Evolutionary conservation across 1,140 invertebrate genomes (phyloP).

Genomic region (Drosophila guanche): DNA sequence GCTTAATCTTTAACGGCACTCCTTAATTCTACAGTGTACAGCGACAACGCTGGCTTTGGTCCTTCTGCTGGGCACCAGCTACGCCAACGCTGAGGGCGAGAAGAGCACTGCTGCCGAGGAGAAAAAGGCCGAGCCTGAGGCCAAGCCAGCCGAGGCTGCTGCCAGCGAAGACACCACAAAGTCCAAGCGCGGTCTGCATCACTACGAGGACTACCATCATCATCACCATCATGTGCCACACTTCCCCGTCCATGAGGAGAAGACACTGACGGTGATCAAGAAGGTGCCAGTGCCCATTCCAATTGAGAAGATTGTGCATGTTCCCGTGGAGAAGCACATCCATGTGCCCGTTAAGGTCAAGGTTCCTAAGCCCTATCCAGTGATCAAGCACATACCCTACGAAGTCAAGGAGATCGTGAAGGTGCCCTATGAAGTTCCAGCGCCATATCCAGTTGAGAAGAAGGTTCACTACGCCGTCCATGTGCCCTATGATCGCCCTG

Average conservation of each 20-base stretch:
- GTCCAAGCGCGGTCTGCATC: constrained; percentile 87
- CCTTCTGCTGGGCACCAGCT: constrained; percentile 82
- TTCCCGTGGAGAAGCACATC: constrained; percentile 86
- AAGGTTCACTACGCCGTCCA: constrained; percentile 85
- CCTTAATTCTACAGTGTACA: constrained; percentile 71
- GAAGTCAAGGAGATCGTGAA: constrained; percentile 87
- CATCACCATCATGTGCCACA: constrained; percentile 78
- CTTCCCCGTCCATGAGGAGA: constrained; percentile 85
- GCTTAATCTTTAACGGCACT: background rate
- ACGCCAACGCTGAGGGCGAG: constrained; percentile 79
- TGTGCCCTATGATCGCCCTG: constrained; percentile 87
- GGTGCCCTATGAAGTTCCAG: constrained; percentile 86
- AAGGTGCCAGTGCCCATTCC: constrained; percentile 88
- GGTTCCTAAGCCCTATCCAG: constrained; percentile 86
- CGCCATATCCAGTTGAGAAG: constrained; percentile 88
- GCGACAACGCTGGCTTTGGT: constrained; percentile 84
- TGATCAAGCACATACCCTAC: constrained; percentile 87
- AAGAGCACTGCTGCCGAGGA: constrained; percentile 84
- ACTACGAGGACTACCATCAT: constrained; percentile 84
- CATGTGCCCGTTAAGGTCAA: constrained; percentile 86
- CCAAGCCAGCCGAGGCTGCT: constrained; percentile 83
- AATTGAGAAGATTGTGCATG: constrained; percentile 85
- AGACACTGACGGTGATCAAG: constrained; percentile 90
- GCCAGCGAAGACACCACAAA: constrained; percentile 85
- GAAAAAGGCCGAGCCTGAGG: constrained; percentile 75